These are phyloP conservation scores for Sebastes steindachneri DNA, from an alignment of 2,797 vertebrate genomes.

Conservation along the genomic window DNA sequence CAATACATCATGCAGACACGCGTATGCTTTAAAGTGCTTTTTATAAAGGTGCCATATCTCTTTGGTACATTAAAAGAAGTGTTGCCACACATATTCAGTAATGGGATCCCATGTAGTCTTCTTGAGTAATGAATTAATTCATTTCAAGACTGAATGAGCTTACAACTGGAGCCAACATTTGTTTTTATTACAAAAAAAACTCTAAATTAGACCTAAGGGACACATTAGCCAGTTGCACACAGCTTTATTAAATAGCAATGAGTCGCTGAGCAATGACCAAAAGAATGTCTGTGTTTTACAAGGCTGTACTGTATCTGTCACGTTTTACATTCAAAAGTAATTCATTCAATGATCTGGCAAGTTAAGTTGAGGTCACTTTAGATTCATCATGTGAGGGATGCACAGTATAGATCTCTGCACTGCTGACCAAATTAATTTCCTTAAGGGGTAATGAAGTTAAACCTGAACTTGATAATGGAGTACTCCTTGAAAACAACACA, in stretches of 20 bases:
- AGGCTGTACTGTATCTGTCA: not conserved
- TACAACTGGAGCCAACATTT: slow-evolving; percentile 60
- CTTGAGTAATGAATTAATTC: slow-evolving; percentile 56
- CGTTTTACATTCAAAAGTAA: not conserved
- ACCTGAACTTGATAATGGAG: not conserved
- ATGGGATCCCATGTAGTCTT: slow-evolving; percentile 51
- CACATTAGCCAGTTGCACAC: slow-evolving; percentile 33
- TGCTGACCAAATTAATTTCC: not conserved
- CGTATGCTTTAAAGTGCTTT: slow-evolving; percentile 55
- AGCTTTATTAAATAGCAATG: slow-evolving; percentile 55
- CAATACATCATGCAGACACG: slow-evolving; percentile 55
- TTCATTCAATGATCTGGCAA: not conserved
- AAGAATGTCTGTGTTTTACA: slow-evolving; percentile 8
- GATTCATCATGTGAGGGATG: not conserved
- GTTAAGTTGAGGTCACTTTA: not conserved
- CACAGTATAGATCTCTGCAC: not conserved
- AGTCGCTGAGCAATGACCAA: slow-evolving; percentile 32
- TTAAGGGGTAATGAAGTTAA: not conserved
- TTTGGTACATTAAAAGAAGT: slow-evolving; percentile 53
- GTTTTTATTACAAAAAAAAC: slow-evolving; percentile 62
- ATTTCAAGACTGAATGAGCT: slow-evolving; percentile 57
- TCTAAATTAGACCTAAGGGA: slow-evolving; percentile 41
- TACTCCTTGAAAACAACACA: not conserved
- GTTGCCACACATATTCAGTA: slow-evolving; percentile 56
- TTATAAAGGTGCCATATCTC: slow-evolving; percentile 49